These are phyloP conservation scores for Siniperca chuatsi DNA, from an alignment of 2,113 vertebrate genomes.

Conservation along the genomic window DNA sequence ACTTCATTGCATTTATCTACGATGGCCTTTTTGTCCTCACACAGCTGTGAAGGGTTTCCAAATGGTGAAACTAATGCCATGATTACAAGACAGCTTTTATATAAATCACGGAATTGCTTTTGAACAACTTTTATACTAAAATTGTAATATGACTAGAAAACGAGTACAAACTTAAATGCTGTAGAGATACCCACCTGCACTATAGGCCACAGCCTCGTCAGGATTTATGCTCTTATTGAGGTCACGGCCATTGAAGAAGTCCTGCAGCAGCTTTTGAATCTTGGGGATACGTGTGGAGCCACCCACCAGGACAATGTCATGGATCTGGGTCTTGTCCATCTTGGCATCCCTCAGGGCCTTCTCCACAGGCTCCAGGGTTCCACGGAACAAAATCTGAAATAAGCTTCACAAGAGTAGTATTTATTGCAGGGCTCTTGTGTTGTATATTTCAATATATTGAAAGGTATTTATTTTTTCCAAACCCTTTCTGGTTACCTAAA, in stretches of 20 bases:
- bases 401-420: background rate
- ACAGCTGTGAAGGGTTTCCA: constrained; percentile 83
- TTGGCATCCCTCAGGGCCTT: constrained; percentile 92
- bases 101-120: background rate
- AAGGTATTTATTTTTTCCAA: background rate
- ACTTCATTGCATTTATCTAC: constrained; percentile 91
- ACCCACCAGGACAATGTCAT: constrained; percentile 93
- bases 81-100: background rate
- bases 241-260: constrained; percentile 92
- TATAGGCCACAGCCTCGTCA: constrained; percentile 93
- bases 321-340: constrained; percentile 91
- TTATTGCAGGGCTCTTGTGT: background rate
- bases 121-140: background rate
- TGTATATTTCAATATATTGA: background rate
- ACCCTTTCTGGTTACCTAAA: background rate
- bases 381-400: constrained; percentile 64
- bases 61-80: constrained; percentile 16
- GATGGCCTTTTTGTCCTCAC: constrained; percentile 89
- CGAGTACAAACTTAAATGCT: background rate
- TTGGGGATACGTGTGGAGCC: constrained; percentile 96
- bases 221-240: constrained; percentile 96
- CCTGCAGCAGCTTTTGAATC: constrained; percentile 92
- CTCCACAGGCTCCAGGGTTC: constrained; percentile 93
- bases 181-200: constrained; percentile 82
- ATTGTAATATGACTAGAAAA: background rate